Evolutionary conservation across 2,113 vertebrate species (phyloP).

Genomic region (Alexandromys fortis): DNA sequence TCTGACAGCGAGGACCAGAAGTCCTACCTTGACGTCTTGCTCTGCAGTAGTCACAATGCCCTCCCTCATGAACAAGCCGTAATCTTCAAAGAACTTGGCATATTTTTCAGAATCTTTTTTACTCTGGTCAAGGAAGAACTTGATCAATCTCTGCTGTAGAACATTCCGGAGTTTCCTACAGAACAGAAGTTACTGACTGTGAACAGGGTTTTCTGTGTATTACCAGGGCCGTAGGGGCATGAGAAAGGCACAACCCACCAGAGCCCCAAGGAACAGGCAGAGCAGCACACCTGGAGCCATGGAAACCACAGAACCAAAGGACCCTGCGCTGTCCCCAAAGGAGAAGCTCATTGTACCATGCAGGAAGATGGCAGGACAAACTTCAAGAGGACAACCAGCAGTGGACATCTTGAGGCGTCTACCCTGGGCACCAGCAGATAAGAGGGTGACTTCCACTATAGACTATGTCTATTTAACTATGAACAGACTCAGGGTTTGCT

Average conservation of each 20-base stretch:
- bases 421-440: background rate
- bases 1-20: background rate
- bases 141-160: slow-evolving; percentile 94
- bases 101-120: slow-evolving; percentile 98
- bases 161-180: slow-evolving; percentile 95
- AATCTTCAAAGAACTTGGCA: slow-evolving; percentile 95
- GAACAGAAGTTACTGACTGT: slow-evolving; percentile 14
- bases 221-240: background rate
- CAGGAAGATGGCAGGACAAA: background rate
- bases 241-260: background rate
- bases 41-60: slow-evolving; percentile 96
- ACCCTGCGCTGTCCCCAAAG: background rate
- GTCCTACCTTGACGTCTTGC: slow-evolving; percentile 94
- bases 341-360: accelerated
- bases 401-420: background rate
- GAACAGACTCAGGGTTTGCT: background rate
- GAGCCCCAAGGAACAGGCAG: background rate
- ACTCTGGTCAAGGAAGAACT: slow-evolving; percentile 96
- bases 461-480: background rate
- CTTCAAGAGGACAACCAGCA: background rate
- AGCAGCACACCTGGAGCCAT: background rate
- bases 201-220: background rate
- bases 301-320: background rate
- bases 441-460: too few species aligned
- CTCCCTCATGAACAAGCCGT: slow-evolving; percentile 95